phyloP scores from a whole-genome alignment of 2,797 vertebrate species.

The Alosa sapidissima region DNA sequence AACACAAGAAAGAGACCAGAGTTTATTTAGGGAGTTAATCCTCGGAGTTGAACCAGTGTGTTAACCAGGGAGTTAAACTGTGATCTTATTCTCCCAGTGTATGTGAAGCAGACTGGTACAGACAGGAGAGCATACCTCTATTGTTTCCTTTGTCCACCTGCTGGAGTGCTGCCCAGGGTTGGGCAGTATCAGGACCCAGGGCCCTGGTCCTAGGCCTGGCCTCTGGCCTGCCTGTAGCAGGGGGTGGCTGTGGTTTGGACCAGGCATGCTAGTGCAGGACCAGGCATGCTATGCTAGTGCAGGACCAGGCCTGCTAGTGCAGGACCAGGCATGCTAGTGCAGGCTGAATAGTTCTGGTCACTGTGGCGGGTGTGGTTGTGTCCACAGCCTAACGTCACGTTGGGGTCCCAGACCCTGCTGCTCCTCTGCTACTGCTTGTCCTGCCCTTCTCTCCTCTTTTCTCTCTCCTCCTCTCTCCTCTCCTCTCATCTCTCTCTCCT shows the following conservation, averaged over 20 bases:
- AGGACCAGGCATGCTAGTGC: conserved; percentile 35
- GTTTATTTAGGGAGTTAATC: neutral
- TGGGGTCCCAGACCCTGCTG: conserved; percentile 42
- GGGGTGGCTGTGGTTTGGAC: neutral
- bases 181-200: neutral
- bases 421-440: neutral
- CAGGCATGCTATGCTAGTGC: conserved; percentile 36
- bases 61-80: neutral
- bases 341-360: conserved; percentile 49
- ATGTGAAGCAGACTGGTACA: neutral
- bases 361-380: conserved; percentile 54
- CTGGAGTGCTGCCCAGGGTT: neutral
- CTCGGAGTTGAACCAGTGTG: neutral
- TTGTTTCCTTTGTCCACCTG: neutral
- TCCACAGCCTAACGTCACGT: conserved; percentile 48
- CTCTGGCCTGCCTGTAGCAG: neutral
- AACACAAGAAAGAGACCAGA: neutral
- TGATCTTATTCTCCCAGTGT: neutral
- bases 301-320: conserved; percentile 33
- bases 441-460: neutral
- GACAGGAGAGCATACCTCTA: neutral
- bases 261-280: conserved; percentile 34
- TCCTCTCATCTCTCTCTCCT: neutral
- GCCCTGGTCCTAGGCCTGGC: neutral
- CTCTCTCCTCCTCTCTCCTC: neutral